A percentile compares a stretch with the other conserved stretches of the same genome.
Conservation (phyloP, 2,888 invertebrate genomes). For the Tinea trinotella region DNA sequence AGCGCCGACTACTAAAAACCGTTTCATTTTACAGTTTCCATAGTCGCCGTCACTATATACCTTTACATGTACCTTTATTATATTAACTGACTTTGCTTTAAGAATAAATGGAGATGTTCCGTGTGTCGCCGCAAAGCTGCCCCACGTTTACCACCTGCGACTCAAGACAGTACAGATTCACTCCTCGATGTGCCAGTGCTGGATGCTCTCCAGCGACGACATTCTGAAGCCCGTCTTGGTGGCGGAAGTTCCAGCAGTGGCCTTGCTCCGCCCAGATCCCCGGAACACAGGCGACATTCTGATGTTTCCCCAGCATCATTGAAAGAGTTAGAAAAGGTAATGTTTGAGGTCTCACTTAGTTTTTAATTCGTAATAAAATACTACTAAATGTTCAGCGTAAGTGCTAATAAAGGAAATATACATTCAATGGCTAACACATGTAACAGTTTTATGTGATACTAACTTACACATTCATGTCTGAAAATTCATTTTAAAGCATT, state of each 20-base stretch:
- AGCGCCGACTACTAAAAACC: no score
- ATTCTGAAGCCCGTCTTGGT: conserved; percentile 78
- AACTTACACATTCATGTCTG: no score
- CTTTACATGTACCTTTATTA: no score
- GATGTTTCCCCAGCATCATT: conserved; percentile 90
- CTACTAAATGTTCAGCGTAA: no score
- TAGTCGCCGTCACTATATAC: no score
- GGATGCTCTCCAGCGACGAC: conserved; percentile 84
- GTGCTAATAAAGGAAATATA: no score
- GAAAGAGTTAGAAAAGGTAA: conserved; percentile 89
- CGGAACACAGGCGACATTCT: conserved; percentile 85
- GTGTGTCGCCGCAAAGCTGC: conserved; percentile 89
- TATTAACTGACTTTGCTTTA: no score
- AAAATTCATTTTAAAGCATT: no score
- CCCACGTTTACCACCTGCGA: conserved; percentile 80
- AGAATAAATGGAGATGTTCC: conserved; percentile 90
- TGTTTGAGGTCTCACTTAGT: conserved; percentile 3
- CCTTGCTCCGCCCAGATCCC: conserved; percentile 87
- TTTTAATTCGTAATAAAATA: no score
- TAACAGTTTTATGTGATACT: no score
- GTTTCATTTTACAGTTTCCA: no score
- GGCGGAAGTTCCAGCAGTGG: conserved; percentile 70
- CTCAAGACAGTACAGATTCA: conserved; percentile 89
- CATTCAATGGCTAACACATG: no score
- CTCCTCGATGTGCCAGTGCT: conserved; percentile 84